Evolutionary conservation across 2,113 vertebrate species (phyloP).

Genomic region (Chauna torquata): DNA sequence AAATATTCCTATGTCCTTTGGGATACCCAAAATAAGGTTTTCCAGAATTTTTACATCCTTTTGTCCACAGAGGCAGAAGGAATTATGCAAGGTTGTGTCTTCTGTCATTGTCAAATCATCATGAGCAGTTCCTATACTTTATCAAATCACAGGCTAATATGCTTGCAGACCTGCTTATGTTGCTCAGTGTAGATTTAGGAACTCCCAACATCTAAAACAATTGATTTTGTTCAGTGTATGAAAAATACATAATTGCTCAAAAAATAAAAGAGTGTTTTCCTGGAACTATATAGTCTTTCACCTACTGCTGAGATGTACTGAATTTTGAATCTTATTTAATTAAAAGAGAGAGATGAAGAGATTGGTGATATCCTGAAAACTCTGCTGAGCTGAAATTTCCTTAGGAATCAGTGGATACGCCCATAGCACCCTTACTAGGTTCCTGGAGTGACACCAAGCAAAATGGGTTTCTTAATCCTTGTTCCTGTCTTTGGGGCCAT

Average conservation of each 20-base stretch:
- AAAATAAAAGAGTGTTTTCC: background rate
- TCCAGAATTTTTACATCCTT: background rate
- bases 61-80: background rate
- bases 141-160: background rate
- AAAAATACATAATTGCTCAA: background rate
- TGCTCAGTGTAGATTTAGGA: background rate
- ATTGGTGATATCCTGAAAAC: background rate
- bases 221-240: background rate
- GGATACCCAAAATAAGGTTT: background rate
- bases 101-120: background rate
- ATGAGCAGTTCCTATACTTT: background rate
- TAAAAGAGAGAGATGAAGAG: background rate
- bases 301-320: background rate
- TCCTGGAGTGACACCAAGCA: background rate
- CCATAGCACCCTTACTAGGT: background rate
- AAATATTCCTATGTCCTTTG: background rate
- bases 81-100: background rate
- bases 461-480: background rate
- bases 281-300: background rate
- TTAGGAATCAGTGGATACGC: background rate
- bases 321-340: background rate
- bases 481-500: background rate
- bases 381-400: background rate
- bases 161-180: background rate
- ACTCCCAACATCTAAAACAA: background rate